These are phyloP conservation scores for Eupsittula cactorum DNA, from an alignment of 2,113 vertebrate species.

Conservation along the genomic window DNA sequence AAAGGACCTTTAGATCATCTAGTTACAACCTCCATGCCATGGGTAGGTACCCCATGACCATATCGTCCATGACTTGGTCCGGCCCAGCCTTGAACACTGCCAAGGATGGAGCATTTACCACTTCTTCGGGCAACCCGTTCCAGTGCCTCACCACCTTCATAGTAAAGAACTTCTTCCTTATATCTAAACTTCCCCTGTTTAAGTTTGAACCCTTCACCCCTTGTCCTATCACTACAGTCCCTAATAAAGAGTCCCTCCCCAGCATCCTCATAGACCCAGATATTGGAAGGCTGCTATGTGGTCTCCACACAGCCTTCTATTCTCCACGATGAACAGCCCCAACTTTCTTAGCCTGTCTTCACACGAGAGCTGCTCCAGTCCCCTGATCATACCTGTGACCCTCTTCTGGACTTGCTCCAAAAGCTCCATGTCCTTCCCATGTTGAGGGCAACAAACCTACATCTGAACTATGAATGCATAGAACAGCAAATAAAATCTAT, in stretches of 20 bases:
- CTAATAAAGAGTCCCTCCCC: not conserved
- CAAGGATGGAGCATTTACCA: not conserved
- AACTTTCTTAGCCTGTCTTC: not conserved
- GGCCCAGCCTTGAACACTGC: not conserved
- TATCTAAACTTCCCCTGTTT: not conserved
- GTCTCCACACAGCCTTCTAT: not conserved
- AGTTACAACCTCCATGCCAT: not conserved
- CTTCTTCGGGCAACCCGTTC: not conserved
- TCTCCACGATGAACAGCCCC: not conserved
- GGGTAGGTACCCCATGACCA: not conserved
- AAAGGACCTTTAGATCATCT: too few relatives aligned
- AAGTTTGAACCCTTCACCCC: not conserved
- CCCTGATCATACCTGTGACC: not conserved
- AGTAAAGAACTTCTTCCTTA: not conserved
- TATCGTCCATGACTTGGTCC: too few relatives aligned
- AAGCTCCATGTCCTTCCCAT: not conserved
- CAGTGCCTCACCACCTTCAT: not conserved
- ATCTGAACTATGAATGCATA: not conserved
- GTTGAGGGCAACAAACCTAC: not conserved
- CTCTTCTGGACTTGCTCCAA: not conserved
- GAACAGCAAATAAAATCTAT: not conserved
- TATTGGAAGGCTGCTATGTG: not conserved
- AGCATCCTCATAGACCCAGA: not conserved
- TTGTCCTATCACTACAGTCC: not conserved
- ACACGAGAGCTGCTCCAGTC: not conserved